Conservation (phyloP, 2,113 vertebrate genomes). For the Pluvialis apricaria region DNA sequence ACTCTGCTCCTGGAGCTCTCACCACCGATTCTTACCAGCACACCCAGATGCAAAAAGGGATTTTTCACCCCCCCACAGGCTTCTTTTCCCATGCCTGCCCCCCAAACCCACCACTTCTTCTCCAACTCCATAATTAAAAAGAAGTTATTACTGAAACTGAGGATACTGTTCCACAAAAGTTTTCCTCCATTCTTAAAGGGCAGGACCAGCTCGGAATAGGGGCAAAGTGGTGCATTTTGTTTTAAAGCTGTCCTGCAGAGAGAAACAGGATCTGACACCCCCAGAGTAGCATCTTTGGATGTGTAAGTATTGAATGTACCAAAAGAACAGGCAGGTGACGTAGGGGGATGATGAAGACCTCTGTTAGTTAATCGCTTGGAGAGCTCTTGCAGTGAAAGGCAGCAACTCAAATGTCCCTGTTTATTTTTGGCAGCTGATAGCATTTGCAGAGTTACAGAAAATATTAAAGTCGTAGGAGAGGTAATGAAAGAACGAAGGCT, state of each 20-base stretch:
- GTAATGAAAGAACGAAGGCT: background rate
- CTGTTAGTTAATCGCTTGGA: background rate
- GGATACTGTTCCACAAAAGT: background rate
- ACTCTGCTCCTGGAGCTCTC: background rate
- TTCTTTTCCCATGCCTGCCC: background rate
- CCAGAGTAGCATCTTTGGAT: background rate
- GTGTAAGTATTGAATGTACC: background rate
- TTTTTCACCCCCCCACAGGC: background rate
- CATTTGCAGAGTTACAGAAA: background rate
- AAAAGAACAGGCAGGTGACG: fast-evolving
- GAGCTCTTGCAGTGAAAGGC: background rate
- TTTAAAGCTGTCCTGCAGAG: background rate
- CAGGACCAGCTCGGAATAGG: background rate
- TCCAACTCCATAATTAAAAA: background rate
- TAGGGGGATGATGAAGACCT: background rate
- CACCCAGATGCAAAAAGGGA: background rate
- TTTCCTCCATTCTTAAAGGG: background rate
- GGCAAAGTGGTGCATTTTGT: background rate
- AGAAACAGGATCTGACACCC: background rate
- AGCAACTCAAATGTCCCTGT: background rate
- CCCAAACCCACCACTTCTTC: background rate
- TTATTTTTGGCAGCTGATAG: background rate
- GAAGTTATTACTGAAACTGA: background rate
- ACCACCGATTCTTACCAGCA: background rate
- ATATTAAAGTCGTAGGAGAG: background rate